Percentiles rank a stretch among this genome's conserved stretches.
Conservation (phyloP, 2,113 vertebrate species). For the Oryzias celebensis region DNA sequence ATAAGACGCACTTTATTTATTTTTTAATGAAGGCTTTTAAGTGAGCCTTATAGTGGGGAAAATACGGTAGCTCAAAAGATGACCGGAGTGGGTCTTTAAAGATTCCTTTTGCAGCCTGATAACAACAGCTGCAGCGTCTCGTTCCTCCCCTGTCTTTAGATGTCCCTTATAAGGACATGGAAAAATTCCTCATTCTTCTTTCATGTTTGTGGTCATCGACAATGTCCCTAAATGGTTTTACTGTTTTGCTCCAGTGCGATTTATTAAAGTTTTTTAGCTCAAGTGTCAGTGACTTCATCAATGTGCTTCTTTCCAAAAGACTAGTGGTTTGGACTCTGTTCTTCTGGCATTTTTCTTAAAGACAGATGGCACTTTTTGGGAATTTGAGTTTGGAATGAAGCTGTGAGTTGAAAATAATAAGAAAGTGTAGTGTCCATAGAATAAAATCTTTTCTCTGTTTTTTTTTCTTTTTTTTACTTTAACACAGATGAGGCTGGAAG, state of each 20-base stretch:
- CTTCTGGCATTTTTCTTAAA: constrained; percentile 29
- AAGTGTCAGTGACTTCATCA: constrained; percentile 57
- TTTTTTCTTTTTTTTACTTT: constrained; percentile 8
- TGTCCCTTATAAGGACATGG: constrained; percentile 38
- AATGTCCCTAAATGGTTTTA: constrained; percentile 55
- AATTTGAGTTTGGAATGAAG: constrained; percentile 59
- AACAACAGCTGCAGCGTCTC: constrained; percentile 22
- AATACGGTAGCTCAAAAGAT: too few species aligned
- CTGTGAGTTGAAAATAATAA: constrained; percentile 8
- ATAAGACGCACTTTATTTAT: too few species aligned
- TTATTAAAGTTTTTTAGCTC: constrained; percentile 47
- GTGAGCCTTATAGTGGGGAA: too few species aligned
- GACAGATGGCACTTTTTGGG: constrained; percentile 45
- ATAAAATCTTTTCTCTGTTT: constrained; percentile 12
- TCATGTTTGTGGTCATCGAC: constrained; percentile 23
- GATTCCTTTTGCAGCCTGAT: constrained; percentile 27
- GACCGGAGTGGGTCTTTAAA: background rate
- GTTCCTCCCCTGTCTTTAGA: constrained; percentile 20
- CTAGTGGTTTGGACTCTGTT: constrained; percentile 55
- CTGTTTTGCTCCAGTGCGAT: constrained; percentile 48
- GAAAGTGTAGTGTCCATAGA: constrained; percentile 11
- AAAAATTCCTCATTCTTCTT: constrained; percentile 10
- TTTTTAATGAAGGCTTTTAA: too few species aligned
- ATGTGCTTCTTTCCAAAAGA: constrained; percentile 42
- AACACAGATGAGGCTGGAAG: constrained; percentile 7